Conservation (phyloP, 2,113 vertebrate species). For the Pantherophis guttatus region DNA sequence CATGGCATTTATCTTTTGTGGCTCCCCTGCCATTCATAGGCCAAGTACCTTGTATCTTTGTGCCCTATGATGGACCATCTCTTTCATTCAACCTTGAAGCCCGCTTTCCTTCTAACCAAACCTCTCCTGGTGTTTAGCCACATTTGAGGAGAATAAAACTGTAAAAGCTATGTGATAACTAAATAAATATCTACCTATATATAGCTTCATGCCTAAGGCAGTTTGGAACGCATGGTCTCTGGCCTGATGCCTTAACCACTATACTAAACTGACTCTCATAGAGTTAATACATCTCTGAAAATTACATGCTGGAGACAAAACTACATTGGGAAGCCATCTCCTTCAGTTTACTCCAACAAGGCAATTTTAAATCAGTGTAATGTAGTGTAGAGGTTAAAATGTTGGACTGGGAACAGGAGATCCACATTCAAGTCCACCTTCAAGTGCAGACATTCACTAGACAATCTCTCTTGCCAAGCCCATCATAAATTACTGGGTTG, state of each 20-base stretch:
- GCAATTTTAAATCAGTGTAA: neutral
- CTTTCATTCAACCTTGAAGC: neutral
- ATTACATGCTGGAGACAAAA: neutral
- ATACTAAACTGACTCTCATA: neutral
- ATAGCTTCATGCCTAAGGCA: neutral
- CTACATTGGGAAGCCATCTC: neutral
- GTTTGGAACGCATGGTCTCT: neutral
- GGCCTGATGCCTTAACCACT: neutral
- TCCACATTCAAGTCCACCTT: neutral
- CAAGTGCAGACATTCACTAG: neutral
- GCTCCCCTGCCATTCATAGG: neutral
- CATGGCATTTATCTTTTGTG: neutral
- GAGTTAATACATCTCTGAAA: neutral
- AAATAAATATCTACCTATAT: neutral
- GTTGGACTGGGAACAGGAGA: neutral
- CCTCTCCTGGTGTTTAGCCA: neutral
- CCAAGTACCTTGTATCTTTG: neutral
- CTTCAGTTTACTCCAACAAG: neutral
- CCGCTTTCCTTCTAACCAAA: neutral
- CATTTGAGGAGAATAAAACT: neutral
- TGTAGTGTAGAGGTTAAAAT: neutral
- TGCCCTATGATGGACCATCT: neutral
- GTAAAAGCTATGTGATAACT: neutral
- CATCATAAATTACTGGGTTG: no score
- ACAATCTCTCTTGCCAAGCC: no score